These are phyloP conservation scores for Scylla paramamosain DNA, from an alignment of 1,140 invertebrate species.

Conservation along the genomic window DNA sequence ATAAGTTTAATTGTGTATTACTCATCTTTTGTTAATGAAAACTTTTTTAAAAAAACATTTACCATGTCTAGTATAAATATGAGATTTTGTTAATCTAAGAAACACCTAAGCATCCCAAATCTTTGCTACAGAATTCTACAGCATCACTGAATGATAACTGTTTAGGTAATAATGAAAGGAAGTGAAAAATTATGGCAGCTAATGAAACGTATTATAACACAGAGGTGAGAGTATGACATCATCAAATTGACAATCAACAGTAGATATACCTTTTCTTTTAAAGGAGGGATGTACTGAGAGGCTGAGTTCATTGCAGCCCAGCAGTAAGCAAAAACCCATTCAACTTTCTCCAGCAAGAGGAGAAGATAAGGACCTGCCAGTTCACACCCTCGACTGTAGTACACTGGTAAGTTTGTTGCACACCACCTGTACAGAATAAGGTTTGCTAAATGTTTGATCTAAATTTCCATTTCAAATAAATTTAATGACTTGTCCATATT, in stretches of 20 bases:
- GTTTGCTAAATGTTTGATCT: no score
- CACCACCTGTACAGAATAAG: slow-evolving; percentile 56
- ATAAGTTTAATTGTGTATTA: neutral
- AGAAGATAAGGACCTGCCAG: slow-evolving; percentile 64
- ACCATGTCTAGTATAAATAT: no score
- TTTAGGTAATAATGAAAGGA: neutral
- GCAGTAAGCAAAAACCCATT: slow-evolving; percentile 7
- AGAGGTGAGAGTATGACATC: no score
- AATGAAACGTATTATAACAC: no score
- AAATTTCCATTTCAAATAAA: neutral
- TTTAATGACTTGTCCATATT: no score
- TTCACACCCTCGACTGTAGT: slow-evolving; percentile 65
- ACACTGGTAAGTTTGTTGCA: slow-evolving; percentile 55
- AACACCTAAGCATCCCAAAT: no score
- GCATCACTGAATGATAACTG: no score
- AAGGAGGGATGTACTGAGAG: slow-evolving; percentile 51
- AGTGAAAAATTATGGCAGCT: no score
- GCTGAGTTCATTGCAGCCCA: slow-evolving; percentile 36
- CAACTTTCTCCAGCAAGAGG: slow-evolving; percentile 47
- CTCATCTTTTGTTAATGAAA: neutral
- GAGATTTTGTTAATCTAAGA: no score
- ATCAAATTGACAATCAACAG: no score
- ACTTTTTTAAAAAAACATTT: no score
- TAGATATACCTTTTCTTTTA: slow-evolving; percentile 55
- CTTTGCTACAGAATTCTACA: no score